phyloP scores from a whole-genome alignment of 2,113 vertebrate genomes.

The Procavia capensis region DNA sequence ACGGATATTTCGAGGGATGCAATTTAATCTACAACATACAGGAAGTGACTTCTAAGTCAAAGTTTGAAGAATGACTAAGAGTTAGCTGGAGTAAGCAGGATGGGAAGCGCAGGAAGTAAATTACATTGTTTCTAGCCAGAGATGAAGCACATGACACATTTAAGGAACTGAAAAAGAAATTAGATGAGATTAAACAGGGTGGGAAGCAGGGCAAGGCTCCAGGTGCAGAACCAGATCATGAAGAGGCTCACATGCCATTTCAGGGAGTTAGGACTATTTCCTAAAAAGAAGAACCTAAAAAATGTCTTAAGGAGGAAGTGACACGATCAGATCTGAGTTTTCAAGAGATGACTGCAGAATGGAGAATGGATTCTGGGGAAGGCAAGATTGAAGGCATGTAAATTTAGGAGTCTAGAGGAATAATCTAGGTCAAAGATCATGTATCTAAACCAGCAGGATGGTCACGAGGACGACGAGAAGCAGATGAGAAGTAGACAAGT shows the following conservation, averaged over 20 bases:
- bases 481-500: neutral
- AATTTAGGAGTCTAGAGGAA: too few relatives aligned
- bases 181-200: neutral
- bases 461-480: neutral
- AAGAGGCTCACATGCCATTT: neutral
- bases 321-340: neutral
- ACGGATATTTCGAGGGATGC: too few relatives aligned
- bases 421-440: neutral
- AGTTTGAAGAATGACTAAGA: neutral
- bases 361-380: neutral
- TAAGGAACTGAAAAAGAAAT: conserved; percentile 10
- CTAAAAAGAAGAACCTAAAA: neutral
- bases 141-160: neutral
- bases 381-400: neutral
- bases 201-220: neutral
- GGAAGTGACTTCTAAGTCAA: neutral
- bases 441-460: neutral
- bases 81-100: neutral
- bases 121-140: neutral
- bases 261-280: neutral
- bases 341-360: neutral
- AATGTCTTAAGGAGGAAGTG: neutral
- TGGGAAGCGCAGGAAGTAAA: neutral
- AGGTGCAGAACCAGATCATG: neutral
- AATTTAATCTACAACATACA: too few relatives aligned